phyloP scores from a whole-genome alignment of 2,113 vertebrate genomes.

The Melanotaenia duboulayi region DNA sequence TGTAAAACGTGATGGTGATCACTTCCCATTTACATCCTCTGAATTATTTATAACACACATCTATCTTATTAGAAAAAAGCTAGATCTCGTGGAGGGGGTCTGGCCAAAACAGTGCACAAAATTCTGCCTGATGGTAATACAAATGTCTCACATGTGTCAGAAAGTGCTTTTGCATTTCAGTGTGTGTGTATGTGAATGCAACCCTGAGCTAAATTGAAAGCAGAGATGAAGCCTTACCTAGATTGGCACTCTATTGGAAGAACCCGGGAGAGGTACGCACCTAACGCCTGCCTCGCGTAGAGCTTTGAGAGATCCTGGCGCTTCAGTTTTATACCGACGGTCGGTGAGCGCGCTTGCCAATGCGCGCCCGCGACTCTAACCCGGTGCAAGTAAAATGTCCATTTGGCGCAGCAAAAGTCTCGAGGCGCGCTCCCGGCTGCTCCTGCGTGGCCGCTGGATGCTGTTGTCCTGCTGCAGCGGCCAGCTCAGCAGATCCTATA shows the following conservation, averaged over 20 bases:
- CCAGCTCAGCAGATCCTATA: conserved; percentile 83
- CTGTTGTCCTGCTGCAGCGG: conserved; percentile 48
- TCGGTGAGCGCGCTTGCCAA: conserved; percentile 24
- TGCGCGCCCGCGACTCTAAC: conserved; percentile 29
- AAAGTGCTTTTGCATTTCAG: conserved; percentile 62
- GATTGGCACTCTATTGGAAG: conserved; percentile 69
- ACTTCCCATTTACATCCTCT: not conserved
- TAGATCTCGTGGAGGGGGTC: not conserved
- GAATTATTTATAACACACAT: no score
- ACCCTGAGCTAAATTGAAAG: conserved; percentile 44
- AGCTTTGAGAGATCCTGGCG: conserved; percentile 82
- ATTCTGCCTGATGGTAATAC: not conserved
- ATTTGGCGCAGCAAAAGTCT: not conserved
- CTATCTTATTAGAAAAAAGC: not conserved
- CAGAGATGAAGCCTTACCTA: conserved; percentile 79
- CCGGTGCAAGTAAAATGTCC: not conserved
- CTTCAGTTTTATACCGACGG: conserved; percentile 82
- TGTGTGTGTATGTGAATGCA: conserved; percentile 25
- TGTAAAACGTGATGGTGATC: not conserved
- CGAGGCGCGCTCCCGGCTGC: conserved; percentile 40
- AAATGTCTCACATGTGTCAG: conserved; percentile 9
- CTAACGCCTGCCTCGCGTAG: conserved; percentile 77
- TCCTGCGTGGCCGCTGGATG: conserved; percentile 6
- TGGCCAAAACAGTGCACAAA: not conserved
- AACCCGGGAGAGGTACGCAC: conserved; percentile 70